Evolutionary conservation across 2,888 invertebrate genomes (phyloP).

Genomic region (Catocala sponsa): DNA sequence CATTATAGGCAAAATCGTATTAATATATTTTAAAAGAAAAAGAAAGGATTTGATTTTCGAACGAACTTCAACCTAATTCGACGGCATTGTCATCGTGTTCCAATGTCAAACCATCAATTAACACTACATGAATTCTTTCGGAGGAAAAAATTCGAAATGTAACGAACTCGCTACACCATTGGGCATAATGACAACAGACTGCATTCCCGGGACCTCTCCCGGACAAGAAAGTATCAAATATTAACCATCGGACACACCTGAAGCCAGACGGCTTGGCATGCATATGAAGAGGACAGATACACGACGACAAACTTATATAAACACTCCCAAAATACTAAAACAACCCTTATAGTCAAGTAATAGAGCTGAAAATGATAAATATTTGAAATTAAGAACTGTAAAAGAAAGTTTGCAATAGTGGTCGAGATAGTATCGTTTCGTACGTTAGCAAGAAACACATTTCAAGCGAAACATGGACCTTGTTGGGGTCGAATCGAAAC

Average conservation of each 20-base stretch:
- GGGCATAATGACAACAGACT: constrained; percentile 64
- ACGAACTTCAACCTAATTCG: background rate
- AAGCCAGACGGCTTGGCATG: constrained; percentile 80
- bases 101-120: constrained; percentile 58
- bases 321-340: constrained; percentile 36
- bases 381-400: constrained; percentile 44
- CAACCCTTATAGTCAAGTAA: constrained; percentile 42
- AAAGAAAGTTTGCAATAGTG: constrained; percentile 69
- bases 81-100: constrained; percentile 3
- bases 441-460: constrained; percentile 87
- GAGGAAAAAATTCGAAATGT: constrained; percentile 43
- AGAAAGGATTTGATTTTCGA: no score
- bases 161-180: constrained; percentile 58
- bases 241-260: constrained; percentile 85
- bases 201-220: constrained; percentile 66
- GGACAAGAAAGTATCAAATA: constrained; percentile 87
- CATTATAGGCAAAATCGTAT: no score
- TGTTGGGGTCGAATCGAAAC: constrained; percentile 84
- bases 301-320: constrained; percentile 49
- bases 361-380: constrained; percentile 59
- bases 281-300: constrained; percentile 79
- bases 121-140: constrained; percentile 49
- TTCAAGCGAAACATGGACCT: constrained; percentile 85
- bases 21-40: no score
- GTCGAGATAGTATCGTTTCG: constrained; percentile 80